Percentiles rank a stretch among this genome's conserved stretches.
These are phyloP conservation scores for Ciconia boyciana DNA, from an alignment of 2,113 vertebrate genomes.

Conservation along the genomic window DNA sequence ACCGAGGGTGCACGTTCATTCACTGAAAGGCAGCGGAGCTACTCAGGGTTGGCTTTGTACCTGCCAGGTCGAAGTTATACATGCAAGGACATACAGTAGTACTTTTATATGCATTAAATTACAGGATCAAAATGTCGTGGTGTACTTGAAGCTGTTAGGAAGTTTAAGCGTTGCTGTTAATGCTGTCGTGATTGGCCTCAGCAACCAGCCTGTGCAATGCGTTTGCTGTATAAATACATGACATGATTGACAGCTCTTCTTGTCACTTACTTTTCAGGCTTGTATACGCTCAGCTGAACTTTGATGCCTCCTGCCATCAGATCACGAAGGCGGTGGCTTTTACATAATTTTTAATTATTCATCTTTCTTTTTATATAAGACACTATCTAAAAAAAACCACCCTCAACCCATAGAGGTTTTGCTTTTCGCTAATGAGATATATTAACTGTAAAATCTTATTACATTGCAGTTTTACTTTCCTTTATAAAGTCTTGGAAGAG, in stretches of 20 bases:
- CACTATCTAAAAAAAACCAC: neutral
- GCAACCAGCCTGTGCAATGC: neutral
- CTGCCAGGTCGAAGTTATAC: neutral
- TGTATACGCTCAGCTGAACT: neutral
- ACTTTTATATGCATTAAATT: neutral
- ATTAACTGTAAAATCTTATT: constrained; percentile 21
- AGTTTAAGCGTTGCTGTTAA: neutral
- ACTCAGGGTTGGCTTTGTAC: neutral
- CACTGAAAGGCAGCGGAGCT: neutral
- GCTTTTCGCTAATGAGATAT: neutral
- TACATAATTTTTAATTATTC: neutral
- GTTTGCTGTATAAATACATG: neutral
- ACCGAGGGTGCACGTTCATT: neutral
- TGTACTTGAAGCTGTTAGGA: neutral
- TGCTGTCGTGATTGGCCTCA: neutral
- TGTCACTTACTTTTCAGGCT: neutral
- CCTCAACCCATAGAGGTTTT: neutral
- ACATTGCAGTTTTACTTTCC: neutral
- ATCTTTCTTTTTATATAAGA: neutral
- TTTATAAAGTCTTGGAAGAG: neutral
- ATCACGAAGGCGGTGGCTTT: neutral
- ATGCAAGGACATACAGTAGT: neutral
- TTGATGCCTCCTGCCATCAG: neutral
- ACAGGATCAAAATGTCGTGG: neutral
- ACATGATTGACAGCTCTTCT: neutral